Conservation (phyloP, 2,888 invertebrate genomes). For the Cyclophora albipunctata region DNA sequence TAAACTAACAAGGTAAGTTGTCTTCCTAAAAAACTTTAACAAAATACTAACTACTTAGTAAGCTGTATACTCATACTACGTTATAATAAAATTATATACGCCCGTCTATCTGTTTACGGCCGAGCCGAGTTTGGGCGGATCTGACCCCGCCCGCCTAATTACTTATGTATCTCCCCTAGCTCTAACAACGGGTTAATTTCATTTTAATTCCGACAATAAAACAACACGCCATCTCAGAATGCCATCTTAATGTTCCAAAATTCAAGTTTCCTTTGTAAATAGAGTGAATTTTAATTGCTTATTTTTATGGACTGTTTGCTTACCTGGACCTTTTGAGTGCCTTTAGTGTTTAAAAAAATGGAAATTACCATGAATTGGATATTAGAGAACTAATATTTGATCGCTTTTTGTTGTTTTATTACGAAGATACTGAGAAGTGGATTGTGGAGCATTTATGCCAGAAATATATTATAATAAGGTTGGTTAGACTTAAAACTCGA, state of each 20-base stretch:
- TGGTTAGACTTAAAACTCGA: too few relatives aligned
- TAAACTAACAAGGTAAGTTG: too few relatives aligned
- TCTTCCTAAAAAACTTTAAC: too few relatives aligned
- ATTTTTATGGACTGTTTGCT: too few relatives aligned
- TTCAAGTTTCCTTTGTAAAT: not conserved
- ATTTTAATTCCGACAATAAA: constrained; percentile 62
- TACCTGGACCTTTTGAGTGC: not conserved
- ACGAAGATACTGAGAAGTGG: too few relatives aligned
- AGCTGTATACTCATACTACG: too few relatives aligned
- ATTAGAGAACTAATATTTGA: too few relatives aligned
- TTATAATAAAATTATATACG: too few relatives aligned
- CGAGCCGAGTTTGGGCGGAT: constrained; percentile 20
- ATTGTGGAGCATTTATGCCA: not conserved
- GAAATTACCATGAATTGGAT: too few relatives aligned
- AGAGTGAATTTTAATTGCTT: not conserved
- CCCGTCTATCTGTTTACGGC: constrained; percentile 5
- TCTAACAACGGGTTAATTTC: constrained; percentile 63
- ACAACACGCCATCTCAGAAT: constrained; percentile 40
- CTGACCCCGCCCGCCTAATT: constrained; percentile 41
- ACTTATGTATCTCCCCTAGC: constrained; percentile 46
- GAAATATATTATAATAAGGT: not conserved
- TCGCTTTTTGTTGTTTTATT: too few relatives aligned
- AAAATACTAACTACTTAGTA: too few relatives aligned
- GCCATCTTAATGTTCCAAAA: constrained; percentile 27
- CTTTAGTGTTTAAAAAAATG: too few relatives aligned